These are phyloP conservation scores for Herpetotheres cachinnans DNA, from an alignment of 2,113 vertebrate species.

Conservation along the genomic window DNA sequence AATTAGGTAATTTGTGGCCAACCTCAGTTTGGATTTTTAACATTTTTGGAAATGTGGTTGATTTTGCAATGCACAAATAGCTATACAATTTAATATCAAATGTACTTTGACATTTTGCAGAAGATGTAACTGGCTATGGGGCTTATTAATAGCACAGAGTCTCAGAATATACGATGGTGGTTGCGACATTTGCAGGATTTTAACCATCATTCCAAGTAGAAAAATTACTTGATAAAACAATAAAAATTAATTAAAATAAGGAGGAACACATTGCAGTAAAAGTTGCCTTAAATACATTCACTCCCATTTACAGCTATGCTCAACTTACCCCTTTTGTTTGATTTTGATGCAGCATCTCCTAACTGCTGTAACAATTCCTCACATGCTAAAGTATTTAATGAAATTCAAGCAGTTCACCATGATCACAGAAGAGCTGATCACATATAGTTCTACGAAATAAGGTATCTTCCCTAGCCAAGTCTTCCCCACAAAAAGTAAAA, in stretches of 20 bases:
- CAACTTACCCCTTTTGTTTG: not conserved
- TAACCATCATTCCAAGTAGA: not conserved
- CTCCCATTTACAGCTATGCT: not conserved
- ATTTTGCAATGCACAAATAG: conserved; percentile 13
- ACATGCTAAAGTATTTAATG: not conserved
- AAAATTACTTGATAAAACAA: not conserved
- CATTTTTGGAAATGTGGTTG: conserved; percentile 6
- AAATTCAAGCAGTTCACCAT: not conserved
- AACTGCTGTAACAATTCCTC: not conserved
- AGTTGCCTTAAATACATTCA: not conserved
- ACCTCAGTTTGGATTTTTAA: conserved; percentile 40
- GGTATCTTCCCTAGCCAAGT: not conserved
- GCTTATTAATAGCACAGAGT: not conserved
- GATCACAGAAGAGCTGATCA: not conserved
- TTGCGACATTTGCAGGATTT: not conserved
- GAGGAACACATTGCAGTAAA: not conserved
- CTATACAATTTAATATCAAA: not conserved
- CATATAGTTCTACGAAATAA: not conserved
- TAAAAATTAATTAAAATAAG: not conserved
- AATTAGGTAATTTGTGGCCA: conserved; percentile 54
- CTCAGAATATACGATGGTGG: not conserved
- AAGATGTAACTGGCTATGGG: not conserved
- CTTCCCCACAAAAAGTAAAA: not conserved
- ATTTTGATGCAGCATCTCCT: not conserved
- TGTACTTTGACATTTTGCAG: not conserved